Percentiles rank a stretch among this genome's conserved stretches.
Evolutionary conservation across 2,797 vertebrate species (phyloP).

Genomic region (Saxicola maurus): DNA sequence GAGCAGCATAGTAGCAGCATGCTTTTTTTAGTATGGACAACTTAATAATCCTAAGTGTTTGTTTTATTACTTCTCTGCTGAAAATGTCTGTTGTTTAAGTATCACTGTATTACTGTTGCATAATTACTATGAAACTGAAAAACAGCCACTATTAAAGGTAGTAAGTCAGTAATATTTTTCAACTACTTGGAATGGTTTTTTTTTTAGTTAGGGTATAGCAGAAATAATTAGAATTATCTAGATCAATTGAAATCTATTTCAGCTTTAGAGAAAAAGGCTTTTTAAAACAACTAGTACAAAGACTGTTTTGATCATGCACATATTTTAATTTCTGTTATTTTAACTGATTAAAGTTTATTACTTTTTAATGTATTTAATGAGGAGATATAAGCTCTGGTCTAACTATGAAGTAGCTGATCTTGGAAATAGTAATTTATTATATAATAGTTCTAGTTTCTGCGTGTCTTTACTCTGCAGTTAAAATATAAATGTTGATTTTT

Average conservation of each 20-base stretch:
- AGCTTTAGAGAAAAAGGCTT: not conserved
- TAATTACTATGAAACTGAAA: conserved; percentile 36
- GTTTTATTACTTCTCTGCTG: conserved; percentile 5
- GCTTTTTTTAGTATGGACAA: not conserved
- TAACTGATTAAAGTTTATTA: not conserved
- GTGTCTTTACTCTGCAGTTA: not conserved
- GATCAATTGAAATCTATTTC: not conserved
- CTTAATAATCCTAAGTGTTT: not conserved
- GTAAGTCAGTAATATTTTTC: not conserved
- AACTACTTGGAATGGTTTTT: not conserved
- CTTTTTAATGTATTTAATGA: not conserved
- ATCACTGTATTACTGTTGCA: not conserved
- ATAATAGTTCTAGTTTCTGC: not conserved
- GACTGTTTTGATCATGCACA: not conserved
- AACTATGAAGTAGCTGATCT: not conserved
- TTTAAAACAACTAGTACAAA: not conserved
- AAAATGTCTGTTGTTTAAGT: conserved; percentile 17
- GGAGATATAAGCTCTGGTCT: not conserved
- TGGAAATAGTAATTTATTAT: not conserved
- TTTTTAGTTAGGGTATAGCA: not conserved
- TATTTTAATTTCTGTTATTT: not conserved
- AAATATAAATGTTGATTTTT: not conserved
- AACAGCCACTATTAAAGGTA: not conserved
- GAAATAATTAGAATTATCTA: not conserved
- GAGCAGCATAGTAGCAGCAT: not conserved